These are phyloP conservation scores for Actinopyga echinites DNA, from an alignment of 53 echinoderm and acorn worm genomes.

Conservation along the genomic window DNA sequence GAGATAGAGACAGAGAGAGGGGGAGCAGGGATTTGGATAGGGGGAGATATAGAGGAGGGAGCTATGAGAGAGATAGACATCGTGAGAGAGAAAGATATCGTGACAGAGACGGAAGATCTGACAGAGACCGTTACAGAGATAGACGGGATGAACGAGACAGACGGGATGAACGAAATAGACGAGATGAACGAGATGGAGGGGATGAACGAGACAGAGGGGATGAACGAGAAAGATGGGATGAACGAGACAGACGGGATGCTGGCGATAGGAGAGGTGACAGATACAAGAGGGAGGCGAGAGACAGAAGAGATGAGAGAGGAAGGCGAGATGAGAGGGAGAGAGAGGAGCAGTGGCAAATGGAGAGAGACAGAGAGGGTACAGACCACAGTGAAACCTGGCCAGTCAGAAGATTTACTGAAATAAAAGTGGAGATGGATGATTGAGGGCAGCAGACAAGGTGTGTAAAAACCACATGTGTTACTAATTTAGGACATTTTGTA, in stretches of 20 bases:
- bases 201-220: slow-evolving; percentile 43
- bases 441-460: no score
- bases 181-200: slow-evolving; percentile 38
- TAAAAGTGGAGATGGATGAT: background rate
- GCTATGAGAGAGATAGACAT: background rate
- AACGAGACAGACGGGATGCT: slow-evolving; percentile 46
- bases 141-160: slow-evolving; percentile 48
- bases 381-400: background rate
- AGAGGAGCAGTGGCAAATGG: slow-evolving; percentile 27
- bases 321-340: slow-evolving; percentile 27
- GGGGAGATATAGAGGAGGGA: background rate
- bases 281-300: slow-evolving; percentile 40
- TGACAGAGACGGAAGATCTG: background rate
- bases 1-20: background rate
- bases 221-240: slow-evolving; percentile 41
- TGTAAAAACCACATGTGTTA: no score
- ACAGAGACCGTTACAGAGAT: slow-evolving; percentile 68
- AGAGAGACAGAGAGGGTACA: background rate
- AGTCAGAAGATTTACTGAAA: background rate
- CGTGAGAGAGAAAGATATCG: background rate
- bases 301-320: slow-evolving; percentile 47
- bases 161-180: slow-evolving; percentile 42
- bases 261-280: slow-evolving; percentile 37
- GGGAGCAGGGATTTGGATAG: background rate
- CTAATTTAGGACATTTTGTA: no score